Conservation (phyloP, 2,797 vertebrate species). For the Lepilemur septentrionalis region DNA sequence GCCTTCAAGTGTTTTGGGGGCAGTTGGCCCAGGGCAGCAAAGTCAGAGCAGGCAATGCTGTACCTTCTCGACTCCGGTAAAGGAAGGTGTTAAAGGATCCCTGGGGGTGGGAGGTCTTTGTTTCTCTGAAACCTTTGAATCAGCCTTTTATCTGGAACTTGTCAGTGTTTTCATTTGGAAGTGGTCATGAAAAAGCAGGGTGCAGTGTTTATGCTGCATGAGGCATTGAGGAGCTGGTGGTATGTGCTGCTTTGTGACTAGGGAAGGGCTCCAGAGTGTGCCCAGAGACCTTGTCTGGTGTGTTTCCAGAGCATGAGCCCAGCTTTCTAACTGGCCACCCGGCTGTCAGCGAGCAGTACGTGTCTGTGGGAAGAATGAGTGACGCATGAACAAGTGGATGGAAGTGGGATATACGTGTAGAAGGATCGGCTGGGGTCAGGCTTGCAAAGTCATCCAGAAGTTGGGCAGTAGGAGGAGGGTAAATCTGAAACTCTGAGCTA, state of each 20-base stretch:
- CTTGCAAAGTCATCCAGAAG: not conserved
- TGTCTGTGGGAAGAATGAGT: not conserved
- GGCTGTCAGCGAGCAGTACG: rapidly evolving
- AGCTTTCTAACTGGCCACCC: not conserved
- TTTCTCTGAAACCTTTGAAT: not conserved
- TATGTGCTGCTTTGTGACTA: not conserved
- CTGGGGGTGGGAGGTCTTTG: not conserved
- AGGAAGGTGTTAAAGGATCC: not conserved
- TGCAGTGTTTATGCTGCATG: not conserved
- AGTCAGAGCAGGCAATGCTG: not conserved
- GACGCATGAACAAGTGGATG: rapidly evolving
- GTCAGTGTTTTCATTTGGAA: not conserved
- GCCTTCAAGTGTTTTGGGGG: not conserved
- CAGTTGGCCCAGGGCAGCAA: not conserved
- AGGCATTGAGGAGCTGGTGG: not conserved
- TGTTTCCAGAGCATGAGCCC: not conserved
- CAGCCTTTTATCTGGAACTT: not conserved
- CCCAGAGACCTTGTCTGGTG: not conserved
- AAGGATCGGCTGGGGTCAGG: not conserved
- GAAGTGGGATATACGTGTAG: not conserved
- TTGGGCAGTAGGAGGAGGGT: not conserved
- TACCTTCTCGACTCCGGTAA: not conserved
- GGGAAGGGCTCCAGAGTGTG: not conserved
- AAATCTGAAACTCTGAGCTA: not conserved
- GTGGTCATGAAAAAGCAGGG: not conserved